phyloP scores from a whole-genome alignment of 1,140 invertebrate genomes.

The Eupristina koningsbergeri region DNA sequence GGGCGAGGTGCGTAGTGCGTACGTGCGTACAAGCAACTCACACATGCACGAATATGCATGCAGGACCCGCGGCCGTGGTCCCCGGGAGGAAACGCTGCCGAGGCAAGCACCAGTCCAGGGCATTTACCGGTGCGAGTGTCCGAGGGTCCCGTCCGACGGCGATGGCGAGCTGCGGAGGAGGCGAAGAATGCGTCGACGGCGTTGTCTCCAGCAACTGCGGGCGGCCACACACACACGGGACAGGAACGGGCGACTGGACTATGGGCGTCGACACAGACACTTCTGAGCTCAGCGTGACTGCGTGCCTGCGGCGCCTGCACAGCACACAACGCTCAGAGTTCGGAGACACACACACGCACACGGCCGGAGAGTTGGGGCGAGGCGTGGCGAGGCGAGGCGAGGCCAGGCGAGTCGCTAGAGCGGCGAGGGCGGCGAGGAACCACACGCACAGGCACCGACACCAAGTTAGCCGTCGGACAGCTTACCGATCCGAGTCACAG shows the following conservation, averaged over 20 bases:
- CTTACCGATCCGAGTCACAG: neutral
- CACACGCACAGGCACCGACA: neutral
- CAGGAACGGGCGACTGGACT: neutral
- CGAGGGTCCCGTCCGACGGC: neutral
- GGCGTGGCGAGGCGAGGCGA: neutral
- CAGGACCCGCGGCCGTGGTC: neutral
- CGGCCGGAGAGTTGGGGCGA: neutral
- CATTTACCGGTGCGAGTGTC: conserved; percentile 3
- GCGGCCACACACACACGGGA: neutral
- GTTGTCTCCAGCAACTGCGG: conserved; percentile 6
- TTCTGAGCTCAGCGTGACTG: neutral
- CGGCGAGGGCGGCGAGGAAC: neutral
- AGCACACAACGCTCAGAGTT: neutral
- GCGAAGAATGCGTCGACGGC: conserved; percentile 4
- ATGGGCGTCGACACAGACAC: conserved; percentile 50
- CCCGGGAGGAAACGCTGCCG: no score
- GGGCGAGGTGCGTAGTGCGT: neutral
- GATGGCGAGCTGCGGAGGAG: neutral
- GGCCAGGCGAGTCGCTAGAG: neutral
- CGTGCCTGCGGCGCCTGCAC: conserved; percentile 6
- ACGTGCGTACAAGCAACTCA: neutral
- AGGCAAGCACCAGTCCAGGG: no score
- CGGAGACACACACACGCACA: neutral
- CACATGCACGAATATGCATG: neutral
- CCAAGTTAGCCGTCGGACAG: neutral